Evolutionary conservation across 2,113 vertebrate species (phyloP).

Genomic region (Nothocercus julius): DNA sequence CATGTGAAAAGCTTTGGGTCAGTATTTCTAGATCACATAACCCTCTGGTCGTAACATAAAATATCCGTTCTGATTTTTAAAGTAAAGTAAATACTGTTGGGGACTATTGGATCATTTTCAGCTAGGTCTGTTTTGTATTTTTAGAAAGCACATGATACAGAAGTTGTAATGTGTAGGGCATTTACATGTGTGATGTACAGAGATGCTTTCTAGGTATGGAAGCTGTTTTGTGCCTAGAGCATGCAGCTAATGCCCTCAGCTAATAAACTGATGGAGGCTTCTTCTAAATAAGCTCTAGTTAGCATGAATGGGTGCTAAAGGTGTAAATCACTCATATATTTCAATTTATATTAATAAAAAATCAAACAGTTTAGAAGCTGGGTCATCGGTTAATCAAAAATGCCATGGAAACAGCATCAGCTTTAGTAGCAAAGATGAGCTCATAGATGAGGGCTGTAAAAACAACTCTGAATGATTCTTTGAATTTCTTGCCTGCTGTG

Average conservation of each 20-base stretch:
- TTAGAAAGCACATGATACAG: not conserved
- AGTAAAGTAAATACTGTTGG: not conserved
- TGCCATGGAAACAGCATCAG: conserved; percentile 25
- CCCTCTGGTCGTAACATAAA: not conserved
- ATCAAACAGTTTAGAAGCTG: not conserved
- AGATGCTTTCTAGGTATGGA: not conserved
- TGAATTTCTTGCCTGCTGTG: conserved; percentile 42
- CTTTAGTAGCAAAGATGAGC: not conserved
- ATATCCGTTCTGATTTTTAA: not conserved
- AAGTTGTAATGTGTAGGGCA: not conserved
- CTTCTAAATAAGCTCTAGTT: not conserved
- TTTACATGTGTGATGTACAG: not conserved
- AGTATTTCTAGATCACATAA: not conserved
- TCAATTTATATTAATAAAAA: conserved; percentile 4
- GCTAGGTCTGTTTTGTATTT: not conserved
- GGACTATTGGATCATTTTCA: not conserved
- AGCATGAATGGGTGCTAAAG: not conserved
- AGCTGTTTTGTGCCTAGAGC: not conserved
- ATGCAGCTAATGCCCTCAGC: not conserved
- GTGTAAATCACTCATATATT: not conserved
- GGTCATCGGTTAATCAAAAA: conserved; percentile 1
- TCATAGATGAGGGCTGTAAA: conserved; percentile 11
- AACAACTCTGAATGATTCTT: conserved; percentile 13
- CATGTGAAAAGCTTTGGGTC: not conserved
- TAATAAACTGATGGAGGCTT: not conserved